Conservation (phyloP, 2,113 vertebrate genomes). For the Xiphias gladius region DNA sequence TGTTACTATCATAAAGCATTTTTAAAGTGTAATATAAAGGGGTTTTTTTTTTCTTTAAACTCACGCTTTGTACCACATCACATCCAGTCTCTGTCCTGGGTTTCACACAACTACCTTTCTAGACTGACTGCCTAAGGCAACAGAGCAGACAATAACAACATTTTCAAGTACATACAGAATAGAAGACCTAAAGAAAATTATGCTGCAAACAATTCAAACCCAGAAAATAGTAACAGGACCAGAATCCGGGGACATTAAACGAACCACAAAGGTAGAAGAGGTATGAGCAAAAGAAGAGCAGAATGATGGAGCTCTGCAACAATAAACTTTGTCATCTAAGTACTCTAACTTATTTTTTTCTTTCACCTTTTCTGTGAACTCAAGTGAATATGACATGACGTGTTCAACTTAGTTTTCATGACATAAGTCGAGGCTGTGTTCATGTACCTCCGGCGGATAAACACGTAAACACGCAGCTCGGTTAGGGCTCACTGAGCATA, state of each 20-base stretch:
- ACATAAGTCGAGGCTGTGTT: background rate
- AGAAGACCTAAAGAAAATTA: background rate
- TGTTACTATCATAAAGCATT: background rate
- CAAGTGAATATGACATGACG: background rate
- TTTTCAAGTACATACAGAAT: slow-evolving; percentile 17
- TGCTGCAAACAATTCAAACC: slow-evolving; percentile 7
- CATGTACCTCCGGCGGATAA: slow-evolving; percentile 6
- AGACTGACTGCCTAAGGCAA: slow-evolving; percentile 6
- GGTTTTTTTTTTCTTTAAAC: slow-evolving; percentile 1
- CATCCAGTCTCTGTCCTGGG: background rate
- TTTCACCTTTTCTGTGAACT: slow-evolving; percentile 3
- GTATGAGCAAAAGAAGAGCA: background rate
- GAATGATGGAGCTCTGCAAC: background rate
- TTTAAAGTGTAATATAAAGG: slow-evolving; percentile 15
- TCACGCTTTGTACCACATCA: background rate
- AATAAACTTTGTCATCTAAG: background rate
- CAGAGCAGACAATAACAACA: slow-evolving; percentile 25
- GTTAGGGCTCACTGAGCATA: background rate
- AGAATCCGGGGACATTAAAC: slow-evolving; percentile 34
- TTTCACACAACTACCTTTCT: background rate
- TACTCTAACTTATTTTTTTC: background rate
- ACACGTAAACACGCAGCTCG: background rate
- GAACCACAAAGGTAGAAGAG: slow-evolving; percentile 7
- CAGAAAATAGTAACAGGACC: slow-evolving; percentile 24
- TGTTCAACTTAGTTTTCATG: background rate